A percentile compares a stretch with the other conserved stretches of the same genome.
Conservation (phyloP, 1,140 invertebrate species). For the Penaeus vannamei region DNA sequence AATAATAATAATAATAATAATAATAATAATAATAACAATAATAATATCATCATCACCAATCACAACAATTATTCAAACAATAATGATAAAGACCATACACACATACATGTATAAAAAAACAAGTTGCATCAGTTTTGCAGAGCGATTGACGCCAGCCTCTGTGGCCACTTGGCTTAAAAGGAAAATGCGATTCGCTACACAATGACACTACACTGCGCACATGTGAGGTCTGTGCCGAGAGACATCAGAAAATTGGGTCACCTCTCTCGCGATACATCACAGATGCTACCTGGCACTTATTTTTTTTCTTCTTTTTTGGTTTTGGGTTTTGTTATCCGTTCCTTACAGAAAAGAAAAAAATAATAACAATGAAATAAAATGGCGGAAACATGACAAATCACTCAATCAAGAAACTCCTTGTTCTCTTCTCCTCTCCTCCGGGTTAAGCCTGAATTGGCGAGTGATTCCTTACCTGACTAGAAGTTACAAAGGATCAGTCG, state of each 20-base stretch:
- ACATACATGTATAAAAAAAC: background rate
- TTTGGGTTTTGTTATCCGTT: too few relatives aligned
- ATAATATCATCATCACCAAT: background rate
- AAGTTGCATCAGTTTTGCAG: background rate
- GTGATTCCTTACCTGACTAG: too few relatives aligned
- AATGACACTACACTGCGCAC: background rate
- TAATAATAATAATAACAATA: constrained; percentile 11
- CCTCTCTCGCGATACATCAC: background rate
- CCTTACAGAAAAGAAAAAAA: too few relatives aligned
- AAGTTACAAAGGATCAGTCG: too few relatives aligned
- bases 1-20: constrained; percentile 17
- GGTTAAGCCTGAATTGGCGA: too few relatives aligned
- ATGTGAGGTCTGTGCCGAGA: background rate
- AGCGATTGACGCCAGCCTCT: background rate
- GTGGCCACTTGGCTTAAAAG: background rate
- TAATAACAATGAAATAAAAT: too few relatives aligned
- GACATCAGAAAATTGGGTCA: background rate
- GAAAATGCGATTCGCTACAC: background rate
- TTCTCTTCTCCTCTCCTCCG: too few relatives aligned
- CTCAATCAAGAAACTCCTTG: too few relatives aligned
- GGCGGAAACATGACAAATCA: too few relatives aligned
- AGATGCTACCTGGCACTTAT: too few relatives aligned
- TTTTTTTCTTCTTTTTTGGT: too few relatives aligned
- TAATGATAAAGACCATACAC: constrained; percentile 17
- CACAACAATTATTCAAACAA: constrained; percentile 1